Conservation (phyloP, 37 sponge, comb jelly and placozoan species). For the Eunapius fragilis region DNA sequence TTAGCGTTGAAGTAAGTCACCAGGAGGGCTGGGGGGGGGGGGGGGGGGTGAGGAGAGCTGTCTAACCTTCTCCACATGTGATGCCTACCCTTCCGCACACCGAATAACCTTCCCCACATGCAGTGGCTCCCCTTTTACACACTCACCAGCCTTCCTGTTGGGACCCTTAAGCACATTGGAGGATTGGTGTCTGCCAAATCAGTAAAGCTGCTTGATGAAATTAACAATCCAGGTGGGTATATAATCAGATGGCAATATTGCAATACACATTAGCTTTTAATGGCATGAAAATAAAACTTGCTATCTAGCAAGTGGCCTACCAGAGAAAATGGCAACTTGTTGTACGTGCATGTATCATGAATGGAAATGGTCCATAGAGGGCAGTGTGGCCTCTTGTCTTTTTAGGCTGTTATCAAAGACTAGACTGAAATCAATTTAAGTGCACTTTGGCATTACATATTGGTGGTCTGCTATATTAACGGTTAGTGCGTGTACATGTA, state of each 20-base stretch:
- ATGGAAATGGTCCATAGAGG: too few relatives aligned
- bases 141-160: conserved; percentile 66
- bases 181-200: conserved; percentile 86
- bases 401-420: background rate
- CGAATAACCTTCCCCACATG: background rate
- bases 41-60: too few relatives aligned
- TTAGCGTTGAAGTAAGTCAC: background rate
- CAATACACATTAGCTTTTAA: too few relatives aligned
- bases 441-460: too few relatives aligned
- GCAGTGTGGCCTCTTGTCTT: background rate
- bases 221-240: conserved; percentile 71
- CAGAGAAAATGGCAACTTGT: too few relatives aligned
- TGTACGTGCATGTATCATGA: conserved; percentile 6
- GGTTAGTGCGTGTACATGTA: background rate
- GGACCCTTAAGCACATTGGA: conserved; percentile 60
- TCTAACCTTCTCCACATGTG: background rate
- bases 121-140: conserved; percentile 91
- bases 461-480: too few relatives aligned
- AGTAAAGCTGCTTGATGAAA: conserved; percentile 88
- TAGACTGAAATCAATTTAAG: too few relatives aligned
- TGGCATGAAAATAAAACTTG: too few relatives aligned
- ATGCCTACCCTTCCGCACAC: background rate
- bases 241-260: too few relatives aligned
- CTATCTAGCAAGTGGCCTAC: too few relatives aligned
- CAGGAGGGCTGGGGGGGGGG: background rate